These are phyloP conservation scores for Charadrius vociferus DNA, from an alignment of 2,113 vertebrate species.

Conservation along the genomic window DNA sequence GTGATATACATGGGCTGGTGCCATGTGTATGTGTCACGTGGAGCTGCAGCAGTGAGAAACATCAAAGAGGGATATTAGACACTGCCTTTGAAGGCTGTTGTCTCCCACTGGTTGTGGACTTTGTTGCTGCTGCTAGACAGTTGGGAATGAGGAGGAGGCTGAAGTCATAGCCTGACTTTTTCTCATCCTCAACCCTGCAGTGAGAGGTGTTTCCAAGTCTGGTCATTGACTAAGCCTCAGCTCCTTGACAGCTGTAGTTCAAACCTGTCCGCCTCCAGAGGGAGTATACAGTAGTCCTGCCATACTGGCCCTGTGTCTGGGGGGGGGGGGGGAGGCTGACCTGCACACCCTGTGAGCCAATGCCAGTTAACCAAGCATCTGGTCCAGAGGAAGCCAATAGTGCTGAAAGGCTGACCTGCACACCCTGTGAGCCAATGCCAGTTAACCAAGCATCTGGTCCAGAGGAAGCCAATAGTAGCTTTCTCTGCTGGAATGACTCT, in stretches of 20 bases:
- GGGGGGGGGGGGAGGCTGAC: background rate
- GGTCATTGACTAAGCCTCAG: background rate
- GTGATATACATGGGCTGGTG: background rate
- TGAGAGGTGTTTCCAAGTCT: background rate
- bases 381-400: background rate
- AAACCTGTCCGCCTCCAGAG: rapidly evolving
- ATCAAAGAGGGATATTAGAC: background rate
- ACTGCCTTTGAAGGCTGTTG: background rate
- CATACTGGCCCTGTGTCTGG: rapidly evolving
- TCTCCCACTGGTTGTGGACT: background rate
- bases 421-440: background rate
- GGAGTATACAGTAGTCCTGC: background rate
- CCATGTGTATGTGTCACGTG: background rate
- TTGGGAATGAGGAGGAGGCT: background rate
- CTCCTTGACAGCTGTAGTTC: background rate
- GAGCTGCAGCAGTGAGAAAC: background rate
- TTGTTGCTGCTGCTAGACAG: background rate
- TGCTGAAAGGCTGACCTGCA: background rate
- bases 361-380: background rate
- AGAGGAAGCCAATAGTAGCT: background rate
- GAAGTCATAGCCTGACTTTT: background rate
- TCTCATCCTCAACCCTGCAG: background rate
- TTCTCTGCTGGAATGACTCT: background rate
- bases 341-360: background rate
- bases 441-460: background rate